Evolutionary conservation across 2,113 vertebrate genomes (phyloP).

Genomic region (Corythaeola cristata): DNA sequence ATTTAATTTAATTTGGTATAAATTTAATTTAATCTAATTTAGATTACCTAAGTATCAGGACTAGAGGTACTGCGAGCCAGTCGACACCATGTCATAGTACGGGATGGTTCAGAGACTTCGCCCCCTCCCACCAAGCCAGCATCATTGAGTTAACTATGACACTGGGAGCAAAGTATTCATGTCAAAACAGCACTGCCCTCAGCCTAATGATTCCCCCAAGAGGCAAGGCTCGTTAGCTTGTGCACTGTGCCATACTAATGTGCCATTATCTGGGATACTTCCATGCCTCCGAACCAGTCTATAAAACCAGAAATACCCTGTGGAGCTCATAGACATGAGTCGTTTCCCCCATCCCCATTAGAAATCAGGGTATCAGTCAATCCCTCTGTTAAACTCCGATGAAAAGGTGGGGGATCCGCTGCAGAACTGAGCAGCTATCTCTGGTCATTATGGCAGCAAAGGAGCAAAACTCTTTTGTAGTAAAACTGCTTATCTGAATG

Average conservation of each 20-base stretch:
- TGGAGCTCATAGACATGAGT: neutral
- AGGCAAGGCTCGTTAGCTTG: slow-evolving; percentile 32
- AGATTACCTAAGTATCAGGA: neutral
- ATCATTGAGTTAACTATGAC: slow-evolving; percentile 2
- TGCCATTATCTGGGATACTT: neutral
- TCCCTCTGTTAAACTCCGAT: neutral
- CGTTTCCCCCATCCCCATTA: neutral
- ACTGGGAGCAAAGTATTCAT: slow-evolving; percentile 1
- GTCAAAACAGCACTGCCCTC: slow-evolving; percentile 29
- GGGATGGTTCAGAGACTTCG: neutral
- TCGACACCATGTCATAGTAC: neutral
- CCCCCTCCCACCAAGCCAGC: neutral
- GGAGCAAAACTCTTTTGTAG: neutral
- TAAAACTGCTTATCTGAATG: neutral
- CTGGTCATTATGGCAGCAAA: neutral
- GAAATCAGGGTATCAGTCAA: neutral
- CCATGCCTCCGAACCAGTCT: neutral
- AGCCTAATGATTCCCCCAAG: slow-evolving; percentile 23
- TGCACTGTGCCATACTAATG: slow-evolving; percentile 24
- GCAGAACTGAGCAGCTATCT: neutral
- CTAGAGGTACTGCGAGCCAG: neutral
- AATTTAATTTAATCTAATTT: neutral
- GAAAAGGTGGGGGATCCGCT: neutral
- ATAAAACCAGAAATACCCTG: neutral
- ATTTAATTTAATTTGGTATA: neutral